phyloP scores from a whole-genome alignment of 1,140 invertebrate genomes.

The Orius laevigatus region DNA sequence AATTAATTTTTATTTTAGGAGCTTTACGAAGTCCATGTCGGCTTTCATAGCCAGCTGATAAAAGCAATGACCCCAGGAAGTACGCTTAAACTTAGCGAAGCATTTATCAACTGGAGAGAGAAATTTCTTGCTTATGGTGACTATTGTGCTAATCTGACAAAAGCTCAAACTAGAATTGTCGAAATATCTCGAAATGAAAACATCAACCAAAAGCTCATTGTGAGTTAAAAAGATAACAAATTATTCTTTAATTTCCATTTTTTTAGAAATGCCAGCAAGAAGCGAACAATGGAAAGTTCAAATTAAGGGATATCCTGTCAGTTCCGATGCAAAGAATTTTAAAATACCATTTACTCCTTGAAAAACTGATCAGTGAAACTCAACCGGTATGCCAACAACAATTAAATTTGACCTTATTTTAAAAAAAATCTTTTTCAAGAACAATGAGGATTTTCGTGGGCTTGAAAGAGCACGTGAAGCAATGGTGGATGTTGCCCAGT shows the following conservation, averaged over 20 bases:
- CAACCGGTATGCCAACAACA: constrained; percentile 50
- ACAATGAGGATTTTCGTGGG: constrained; percentile 64
- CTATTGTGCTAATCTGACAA: constrained; percentile 83
- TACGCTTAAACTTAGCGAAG: constrained; percentile 40
- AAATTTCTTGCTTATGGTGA: constrained; percentile 86
- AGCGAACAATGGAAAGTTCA: constrained; percentile 89
- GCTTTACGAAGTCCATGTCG: constrained; percentile 68
- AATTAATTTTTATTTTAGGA: constrained; percentile 37
- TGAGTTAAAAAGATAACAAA: constrained; percentile 23
- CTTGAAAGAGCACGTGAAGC: constrained; percentile 80
- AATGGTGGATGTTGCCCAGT: constrained; percentile 93
- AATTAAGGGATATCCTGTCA: constrained; percentile 81
- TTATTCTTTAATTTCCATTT: constrained; percentile 7
- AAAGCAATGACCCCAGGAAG: constrained; percentile 40
- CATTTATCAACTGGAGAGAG: constrained; percentile 80
- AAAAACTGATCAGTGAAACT: constrained; percentile 86
- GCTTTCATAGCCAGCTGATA: constrained; percentile 61
- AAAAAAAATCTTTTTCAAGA: constrained; percentile 35
- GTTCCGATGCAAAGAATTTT: constrained; percentile 96
- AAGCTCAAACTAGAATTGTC: constrained; percentile 59
- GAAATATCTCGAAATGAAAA: constrained; percentile 48
- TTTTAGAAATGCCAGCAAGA: constrained; percentile 76
- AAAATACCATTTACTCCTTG: constrained; percentile 86
- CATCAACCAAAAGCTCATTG: constrained; percentile 38
- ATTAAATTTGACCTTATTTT: no score